Percentiles rank a stretch among this genome's conserved stretches.
These are phyloP conservation scores for Percopsis omiscomaycus DNA, from an alignment of 2,797 vertebrate genomes.

Conservation along the genomic window DNA sequence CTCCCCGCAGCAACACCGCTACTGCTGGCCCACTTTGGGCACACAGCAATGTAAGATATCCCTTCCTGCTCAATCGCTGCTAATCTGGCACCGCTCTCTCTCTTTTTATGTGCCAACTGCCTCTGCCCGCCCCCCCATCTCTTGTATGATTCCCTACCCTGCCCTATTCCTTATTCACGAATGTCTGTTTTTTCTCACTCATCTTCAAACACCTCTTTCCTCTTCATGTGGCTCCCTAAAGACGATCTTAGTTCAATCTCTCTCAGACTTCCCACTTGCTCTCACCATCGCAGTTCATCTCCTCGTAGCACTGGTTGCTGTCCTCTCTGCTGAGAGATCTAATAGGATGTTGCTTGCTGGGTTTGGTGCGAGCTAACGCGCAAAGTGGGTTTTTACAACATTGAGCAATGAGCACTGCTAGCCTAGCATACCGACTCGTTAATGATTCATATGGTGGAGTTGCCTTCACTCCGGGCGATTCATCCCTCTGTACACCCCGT, in stretches of 20 bases:
- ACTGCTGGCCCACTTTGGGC: slow-evolving; percentile 14
- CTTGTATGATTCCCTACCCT: background rate
- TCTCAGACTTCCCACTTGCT: slow-evolving; percentile 28
- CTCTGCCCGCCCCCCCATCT: slow-evolving; percentile 5
- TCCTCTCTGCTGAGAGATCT: slow-evolving; percentile 47
- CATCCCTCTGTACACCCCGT: no score
- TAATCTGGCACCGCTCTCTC: slow-evolving; percentile 26
- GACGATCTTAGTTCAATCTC: slow-evolving; percentile 13
- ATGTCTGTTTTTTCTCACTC: background rate
- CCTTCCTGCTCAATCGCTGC: background rate
- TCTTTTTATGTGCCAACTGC: slow-evolving; percentile 10
- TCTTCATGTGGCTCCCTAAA: slow-evolving; percentile 1
- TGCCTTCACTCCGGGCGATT: slow-evolving; percentile 13
- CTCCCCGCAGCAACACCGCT: slow-evolving; percentile 23
- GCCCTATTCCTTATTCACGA: slow-evolving; percentile 5
- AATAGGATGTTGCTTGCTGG: slow-evolving; percentile 44
- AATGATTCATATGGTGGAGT: slow-evolving; percentile 50
- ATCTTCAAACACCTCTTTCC: background rate
- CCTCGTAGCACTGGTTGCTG: slow-evolving; percentile 27
- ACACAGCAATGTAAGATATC: slow-evolving; percentile 23
- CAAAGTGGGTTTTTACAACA: slow-evolving; percentile 26
- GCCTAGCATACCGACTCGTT: slow-evolving; percentile 13
- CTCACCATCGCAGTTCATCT: slow-evolving; percentile 27
- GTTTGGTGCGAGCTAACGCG: slow-evolving; percentile 26
- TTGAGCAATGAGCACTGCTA: slow-evolving; percentile 23